Base-by-base conservation (phyloP, 2,113 vertebrate species). In the Gadus macrocephalus region DNA sequence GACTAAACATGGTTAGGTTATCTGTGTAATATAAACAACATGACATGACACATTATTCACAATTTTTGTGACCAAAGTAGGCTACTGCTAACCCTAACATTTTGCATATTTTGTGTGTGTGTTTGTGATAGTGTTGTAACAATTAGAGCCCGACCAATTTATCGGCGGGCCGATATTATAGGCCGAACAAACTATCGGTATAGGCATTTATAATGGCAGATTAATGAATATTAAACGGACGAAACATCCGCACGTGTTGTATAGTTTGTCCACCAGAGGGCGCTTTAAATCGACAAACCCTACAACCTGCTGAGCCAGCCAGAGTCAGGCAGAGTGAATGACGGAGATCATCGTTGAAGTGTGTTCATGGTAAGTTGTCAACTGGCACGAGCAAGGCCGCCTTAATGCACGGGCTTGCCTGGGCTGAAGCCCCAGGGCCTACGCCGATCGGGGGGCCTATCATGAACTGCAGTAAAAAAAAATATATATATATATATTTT, bases 201-300 rank as follows among this genome's bases (percentile, higher is more conserved):
- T 55, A 9, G 53, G 53, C 53, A 55, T 55, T 55, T 55, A 55
- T 9, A 2, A 55, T 55, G 53, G 9, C 11, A 3, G 53, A 9
- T 25, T 70, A 19, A 86, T 85, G 87, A 87, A 84, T 78, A 78
- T 81, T 25, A 25, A 25, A 25, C 25, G 25, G 20, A 20, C 20
- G 20, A 20, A 20, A 20, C 20, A 20, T 20, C 20, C 20, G 20
- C 2, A 25, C 25, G 25, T 2, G 53, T 55, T 55, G 53, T 2
- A 55, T 55, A 55, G 53, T 55, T 55, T 55, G 53, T 55, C 53
- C 53, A 55, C 53, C 53, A 55, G 53, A 12, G 9, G 9, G 9
- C 15, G 53, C 15, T 55, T 1, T 9, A 9, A 55, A 55, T 2
- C 53, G 2, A 55, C 53, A 55, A 55, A 55, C 53, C 53, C 53